phyloP scores from a whole-genome alignment of 2,888 invertebrate species.

The Orgyia antiqua region DNA sequence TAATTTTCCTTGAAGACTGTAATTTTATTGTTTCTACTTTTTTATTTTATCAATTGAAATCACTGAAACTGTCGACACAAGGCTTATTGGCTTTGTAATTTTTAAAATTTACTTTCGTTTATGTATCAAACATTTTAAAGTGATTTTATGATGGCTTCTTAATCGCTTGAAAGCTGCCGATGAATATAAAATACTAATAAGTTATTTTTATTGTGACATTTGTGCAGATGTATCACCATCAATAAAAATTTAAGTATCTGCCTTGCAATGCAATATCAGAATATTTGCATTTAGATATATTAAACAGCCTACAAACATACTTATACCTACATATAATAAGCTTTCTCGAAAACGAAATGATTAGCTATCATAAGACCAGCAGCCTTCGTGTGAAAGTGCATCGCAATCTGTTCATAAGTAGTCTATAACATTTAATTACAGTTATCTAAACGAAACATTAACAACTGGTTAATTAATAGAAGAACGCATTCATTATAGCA shows the following conservation, averaged over 20 bases:
- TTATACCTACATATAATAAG: slow-evolving; percentile 16
- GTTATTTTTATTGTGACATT: not conserved
- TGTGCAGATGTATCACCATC: not conserved
- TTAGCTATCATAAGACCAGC: slow-evolving; percentile 40
- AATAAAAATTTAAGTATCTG: slow-evolving; percentile 3
- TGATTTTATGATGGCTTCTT: no score
- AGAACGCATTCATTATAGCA: slow-evolving; percentile 51
- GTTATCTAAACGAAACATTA: slow-evolving; percentile 59
- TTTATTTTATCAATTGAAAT: no score
- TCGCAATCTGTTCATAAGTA: slow-evolving; percentile 49
- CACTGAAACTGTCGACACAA: no score
- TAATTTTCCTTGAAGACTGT: no score
- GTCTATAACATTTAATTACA: slow-evolving; percentile 28
- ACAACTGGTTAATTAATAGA: slow-evolving; percentile 64
- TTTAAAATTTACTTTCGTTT: no score
- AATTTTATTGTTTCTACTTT: no score
- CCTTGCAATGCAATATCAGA: not conserved
- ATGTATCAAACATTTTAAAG: no score
- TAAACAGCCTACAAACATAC: slow-evolving; percentile 18
- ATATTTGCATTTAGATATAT: slow-evolving; percentile 9
- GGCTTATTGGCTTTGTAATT: no score
- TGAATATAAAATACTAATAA: slow-evolving; percentile 1
- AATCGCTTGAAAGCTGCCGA: no score
- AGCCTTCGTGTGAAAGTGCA: slow-evolving; percentile 61
- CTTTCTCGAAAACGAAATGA: slow-evolving; percentile 30